Conservation (phyloP, 2,113 vertebrate genomes). For the Theropithecus gelada region DNA sequence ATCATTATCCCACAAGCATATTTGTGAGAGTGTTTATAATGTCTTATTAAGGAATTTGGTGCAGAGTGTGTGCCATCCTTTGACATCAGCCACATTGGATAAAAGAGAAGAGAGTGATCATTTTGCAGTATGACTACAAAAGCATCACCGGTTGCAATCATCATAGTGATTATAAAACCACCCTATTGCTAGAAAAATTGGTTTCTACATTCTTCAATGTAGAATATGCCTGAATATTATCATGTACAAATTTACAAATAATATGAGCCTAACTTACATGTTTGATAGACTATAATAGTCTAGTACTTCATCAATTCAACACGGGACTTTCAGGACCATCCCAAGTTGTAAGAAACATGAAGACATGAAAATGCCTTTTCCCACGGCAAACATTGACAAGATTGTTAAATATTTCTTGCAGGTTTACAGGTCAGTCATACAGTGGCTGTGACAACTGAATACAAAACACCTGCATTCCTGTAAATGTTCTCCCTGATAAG, state of each 20-base stretch:
- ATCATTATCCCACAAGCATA: slow-evolving; percentile 70
- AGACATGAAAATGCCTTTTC: neutral
- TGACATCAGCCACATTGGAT: slow-evolving; percentile 66
- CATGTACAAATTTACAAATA: slow-evolving; percentile 77
- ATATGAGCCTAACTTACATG: slow-evolving; percentile 60
- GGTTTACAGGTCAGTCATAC: neutral
- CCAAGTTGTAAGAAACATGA: neutral
- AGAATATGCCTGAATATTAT: slow-evolving; percentile 64
- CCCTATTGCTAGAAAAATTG: slow-evolving; percentile 74
- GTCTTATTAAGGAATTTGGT: slow-evolving; percentile 73
- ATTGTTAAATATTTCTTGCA: neutral
- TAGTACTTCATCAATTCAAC: slow-evolving; percentile 45
- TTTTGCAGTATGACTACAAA: slow-evolving; percentile 80
- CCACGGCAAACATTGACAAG: neutral
- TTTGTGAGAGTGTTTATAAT: slow-evolving; percentile 73
- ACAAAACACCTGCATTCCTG: neutral
- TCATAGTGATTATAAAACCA: neutral
- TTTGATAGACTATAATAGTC: slow-evolving; percentile 54
- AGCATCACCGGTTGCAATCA: slow-evolving; percentile 59
- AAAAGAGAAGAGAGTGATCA: slow-evolving; percentile 73
- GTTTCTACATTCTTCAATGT: slow-evolving; percentile 72
- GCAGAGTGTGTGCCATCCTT: slow-evolving; percentile 48
- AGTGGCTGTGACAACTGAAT: neutral
- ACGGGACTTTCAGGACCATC: slow-evolving; percentile 41
- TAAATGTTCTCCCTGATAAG: neutral